Percentiles rank a stretch among this genome's conserved stretches.
Conservation (phyloP, 2,888 invertebrate species). For the Prionchulus punctatus region DNA sequence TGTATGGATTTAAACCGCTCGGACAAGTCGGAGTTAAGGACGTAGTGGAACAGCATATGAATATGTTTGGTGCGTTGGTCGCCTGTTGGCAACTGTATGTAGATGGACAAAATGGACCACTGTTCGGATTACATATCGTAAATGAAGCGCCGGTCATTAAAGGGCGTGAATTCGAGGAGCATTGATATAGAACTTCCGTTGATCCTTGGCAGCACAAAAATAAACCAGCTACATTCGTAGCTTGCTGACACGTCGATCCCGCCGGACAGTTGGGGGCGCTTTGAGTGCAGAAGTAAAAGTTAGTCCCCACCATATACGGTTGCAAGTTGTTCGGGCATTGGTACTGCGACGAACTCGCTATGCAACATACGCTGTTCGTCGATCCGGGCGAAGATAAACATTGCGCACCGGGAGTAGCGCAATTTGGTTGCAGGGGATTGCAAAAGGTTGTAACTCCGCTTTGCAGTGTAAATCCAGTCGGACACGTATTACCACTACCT, state of each 20-base stretch:
- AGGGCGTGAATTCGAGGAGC: neutral
- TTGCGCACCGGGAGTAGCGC: neutral
- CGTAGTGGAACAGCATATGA: neutral
- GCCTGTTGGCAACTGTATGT: no score
- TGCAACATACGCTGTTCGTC: conserved; percentile 7
- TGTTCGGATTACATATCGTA: no score
- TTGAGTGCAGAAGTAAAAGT: neutral
- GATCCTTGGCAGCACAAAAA: neutral
- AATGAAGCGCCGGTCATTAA: neutral
- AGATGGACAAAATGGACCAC: no score
- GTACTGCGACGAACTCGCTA: neutral
- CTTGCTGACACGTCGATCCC: neutral
- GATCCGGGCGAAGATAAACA: neutral
- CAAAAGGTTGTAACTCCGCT: conserved; percentile 1
- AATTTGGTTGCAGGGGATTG: conserved; percentile 1
- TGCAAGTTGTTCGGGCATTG: neutral
- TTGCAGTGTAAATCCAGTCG: conserved; percentile 1
- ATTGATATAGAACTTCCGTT: no score
- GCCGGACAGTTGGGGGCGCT: neutral
- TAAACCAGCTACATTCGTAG: neutral
- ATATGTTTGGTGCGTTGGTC: neutral
- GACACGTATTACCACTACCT: neutral
- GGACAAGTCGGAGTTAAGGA: no score
- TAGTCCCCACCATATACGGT: neutral
- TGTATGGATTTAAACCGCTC: neutral